Base-by-base conservation (phyloP, 2,797 vertebrate genomes). In the Malacoctenus gilli region DNA sequence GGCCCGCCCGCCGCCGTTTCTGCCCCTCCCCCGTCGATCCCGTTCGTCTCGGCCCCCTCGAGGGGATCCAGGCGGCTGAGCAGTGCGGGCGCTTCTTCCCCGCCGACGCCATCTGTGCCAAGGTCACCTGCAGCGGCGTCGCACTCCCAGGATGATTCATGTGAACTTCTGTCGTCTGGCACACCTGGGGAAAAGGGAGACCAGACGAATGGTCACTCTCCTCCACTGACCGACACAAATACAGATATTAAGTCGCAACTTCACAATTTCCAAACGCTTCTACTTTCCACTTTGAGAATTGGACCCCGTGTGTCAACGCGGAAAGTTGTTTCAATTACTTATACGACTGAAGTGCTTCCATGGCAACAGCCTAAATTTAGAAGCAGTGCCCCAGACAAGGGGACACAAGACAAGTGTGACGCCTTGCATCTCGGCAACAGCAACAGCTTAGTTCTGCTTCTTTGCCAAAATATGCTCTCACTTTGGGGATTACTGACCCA, bases 401-500 rank as follows among this genome's bases (percentile, higher is more conserved):
- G 79, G 77, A 83, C 59, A 32, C 53, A 52, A 87, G 74, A 75
- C 66, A 42, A 78, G 81, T 75, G 67, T 81, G 80, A 89, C 73
- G 59, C 80, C 76, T 70, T 28, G 57, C 68, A 66, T 81, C 77
- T 76, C 71, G 20, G 74, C 75, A 76, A 84, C 25, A 79, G 85
- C 73, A 85, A 85, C 80, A 86, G 87, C 85, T 90, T 86, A 89
- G 87, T 86, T 90, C 85, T 83, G 83, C 86, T 58, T 71, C 78
- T 72, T 77, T 36, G 67, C 84, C 72, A 77, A 85, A 87, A 88
- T 84, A 68, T 64, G 71, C 73, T 83, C 83, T 80, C 83, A 89
- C 91, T 90, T 89, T 80, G 83, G 78, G 79, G 85, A 89, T 89
- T 89, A 88, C 89, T 92, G 91, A 92, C 90, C 91, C 91, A 91